Conservation (phyloP, 2,797 vertebrate genomes). For the Ctenochaetus hawaiiensis region DNA sequence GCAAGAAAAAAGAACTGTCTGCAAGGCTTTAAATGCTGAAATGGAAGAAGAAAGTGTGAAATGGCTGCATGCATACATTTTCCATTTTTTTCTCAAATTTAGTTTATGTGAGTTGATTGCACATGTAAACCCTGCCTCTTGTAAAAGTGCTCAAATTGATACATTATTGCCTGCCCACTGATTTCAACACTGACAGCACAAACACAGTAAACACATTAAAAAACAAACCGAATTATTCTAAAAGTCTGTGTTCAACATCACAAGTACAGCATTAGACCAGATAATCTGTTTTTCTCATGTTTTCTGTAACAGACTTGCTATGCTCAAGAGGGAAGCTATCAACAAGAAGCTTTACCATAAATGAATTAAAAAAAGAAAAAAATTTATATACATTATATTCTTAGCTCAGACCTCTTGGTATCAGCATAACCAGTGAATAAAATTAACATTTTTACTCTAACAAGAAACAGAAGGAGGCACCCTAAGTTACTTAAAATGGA, state of each 20-base stretch:
- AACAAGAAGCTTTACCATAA: background rate
- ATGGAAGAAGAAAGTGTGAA: background rate
- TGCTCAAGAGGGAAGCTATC: background rate
- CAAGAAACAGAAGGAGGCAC: background rate
- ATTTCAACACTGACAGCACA: background rate
- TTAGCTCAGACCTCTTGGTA: background rate
- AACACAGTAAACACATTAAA: background rate
- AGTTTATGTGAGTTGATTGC: background rate
- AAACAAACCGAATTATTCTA: background rate
- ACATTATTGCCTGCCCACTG: background rate
- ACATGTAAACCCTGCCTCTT: background rate
- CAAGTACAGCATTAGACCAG: background rate
- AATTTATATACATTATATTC: background rate
- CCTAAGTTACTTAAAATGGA: constrained; percentile 14
- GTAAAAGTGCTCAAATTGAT: constrained; percentile 12
- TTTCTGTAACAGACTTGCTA: too few species aligned
- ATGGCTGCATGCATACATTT: background rate
- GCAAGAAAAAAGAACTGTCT: constrained; percentile 23
- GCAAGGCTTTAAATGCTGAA: constrained; percentile 5
- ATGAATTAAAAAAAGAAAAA: background rate
- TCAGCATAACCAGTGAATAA: constrained; percentile 2
- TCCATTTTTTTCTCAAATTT: too few species aligned
- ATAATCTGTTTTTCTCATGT: background rate
- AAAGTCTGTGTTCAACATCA: background rate
- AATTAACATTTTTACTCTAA: background rate